These are phyloP conservation scores for Pipra filicauda DNA, from an alignment of 2,113 vertebrate genomes.

Conservation along the genomic window DNA sequence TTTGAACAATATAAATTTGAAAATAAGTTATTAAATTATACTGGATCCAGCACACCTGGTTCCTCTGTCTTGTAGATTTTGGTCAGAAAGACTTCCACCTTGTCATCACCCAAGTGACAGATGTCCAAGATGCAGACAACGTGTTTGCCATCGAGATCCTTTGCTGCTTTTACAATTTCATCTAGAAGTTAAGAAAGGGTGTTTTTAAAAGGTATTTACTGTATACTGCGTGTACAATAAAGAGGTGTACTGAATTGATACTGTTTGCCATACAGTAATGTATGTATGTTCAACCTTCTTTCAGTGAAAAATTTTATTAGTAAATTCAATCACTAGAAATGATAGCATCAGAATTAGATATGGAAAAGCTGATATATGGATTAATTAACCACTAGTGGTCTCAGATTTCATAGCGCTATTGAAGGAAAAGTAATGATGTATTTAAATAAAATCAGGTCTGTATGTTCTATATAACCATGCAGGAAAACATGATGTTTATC, in stretches of 20 bases:
- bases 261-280: background rate
- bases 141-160: slow-evolving; percentile 74
- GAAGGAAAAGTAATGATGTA: background rate
- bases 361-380: background rate
- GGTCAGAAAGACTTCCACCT: slow-evolving; percentile 82
- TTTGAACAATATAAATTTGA: background rate
- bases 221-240: background rate
- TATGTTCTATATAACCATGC: background rate
- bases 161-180: slow-evolving; percentile 66
- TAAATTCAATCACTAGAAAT: background rate
- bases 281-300: background rate
- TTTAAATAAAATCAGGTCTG: background rate
- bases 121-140: slow-evolving; percentile 85
- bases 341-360: background rate
- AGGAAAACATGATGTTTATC: background rate
- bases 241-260: background rate
- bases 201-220: background rate
- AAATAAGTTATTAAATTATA: slow-evolving; percentile 43
- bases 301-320: background rate
- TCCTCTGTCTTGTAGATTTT: slow-evolving; percentile 80
- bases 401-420: background rate
- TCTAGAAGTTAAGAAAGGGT: slow-evolving; percentile 60
- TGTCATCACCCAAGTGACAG: slow-evolving; percentile 82
- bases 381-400: background rate
- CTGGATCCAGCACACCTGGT: background rate